phyloP scores from a whole-genome alignment of 2,888 invertebrate genomes.

The Eupithecia insigniata region DNA sequence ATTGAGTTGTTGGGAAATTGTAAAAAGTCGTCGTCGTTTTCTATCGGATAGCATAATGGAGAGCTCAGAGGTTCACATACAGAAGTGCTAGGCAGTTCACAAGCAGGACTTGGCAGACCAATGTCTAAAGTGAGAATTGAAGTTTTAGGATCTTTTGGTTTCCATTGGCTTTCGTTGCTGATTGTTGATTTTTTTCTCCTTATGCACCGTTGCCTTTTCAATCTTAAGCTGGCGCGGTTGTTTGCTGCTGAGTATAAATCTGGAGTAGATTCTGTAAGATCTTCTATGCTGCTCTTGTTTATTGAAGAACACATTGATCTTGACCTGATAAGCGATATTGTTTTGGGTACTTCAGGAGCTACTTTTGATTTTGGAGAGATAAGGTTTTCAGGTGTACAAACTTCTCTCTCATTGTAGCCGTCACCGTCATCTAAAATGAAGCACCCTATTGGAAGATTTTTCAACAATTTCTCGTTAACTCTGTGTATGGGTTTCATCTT shows the following conservation, averaged over 20 bases:
- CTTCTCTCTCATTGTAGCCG: constrained; percentile 80
- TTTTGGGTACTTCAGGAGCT: constrained; percentile 44
- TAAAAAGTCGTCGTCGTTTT: constrained; percentile 48
- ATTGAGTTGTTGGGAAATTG: constrained; percentile 56
- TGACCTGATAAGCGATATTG: constrained; percentile 63
- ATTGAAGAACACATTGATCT: constrained; percentile 69
- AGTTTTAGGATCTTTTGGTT: constrained; percentile 59
- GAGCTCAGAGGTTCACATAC: constrained; percentile 66
- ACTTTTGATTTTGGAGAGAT: constrained; percentile 49
- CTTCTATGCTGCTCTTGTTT: constrained; percentile 58
- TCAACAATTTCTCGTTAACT: constrained; percentile 71
- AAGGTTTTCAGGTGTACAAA: constrained; percentile 72
- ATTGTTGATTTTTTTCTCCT: constrained; percentile 80
- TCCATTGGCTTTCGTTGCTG: constrained; percentile 71
- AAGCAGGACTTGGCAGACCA: constrained; percentile 75
- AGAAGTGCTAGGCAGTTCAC: constrained; percentile 68
- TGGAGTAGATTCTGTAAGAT: constrained; percentile 70
- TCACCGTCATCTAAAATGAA: constrained; percentile 78
- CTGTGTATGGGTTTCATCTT: constrained; percentile 65
- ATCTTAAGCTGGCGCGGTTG: constrained; percentile 64
- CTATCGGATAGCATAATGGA: constrained; percentile 56
- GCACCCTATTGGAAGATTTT: constrained; percentile 77
- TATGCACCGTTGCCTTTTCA: constrained; percentile 85
- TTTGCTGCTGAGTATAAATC: constrained; percentile 63
- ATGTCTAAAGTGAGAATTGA: constrained; percentile 73